These are phyloP conservation scores for Cichladusa arquata DNA, from an alignment of 2,113 vertebrate species.

Conservation along the genomic window DNA sequence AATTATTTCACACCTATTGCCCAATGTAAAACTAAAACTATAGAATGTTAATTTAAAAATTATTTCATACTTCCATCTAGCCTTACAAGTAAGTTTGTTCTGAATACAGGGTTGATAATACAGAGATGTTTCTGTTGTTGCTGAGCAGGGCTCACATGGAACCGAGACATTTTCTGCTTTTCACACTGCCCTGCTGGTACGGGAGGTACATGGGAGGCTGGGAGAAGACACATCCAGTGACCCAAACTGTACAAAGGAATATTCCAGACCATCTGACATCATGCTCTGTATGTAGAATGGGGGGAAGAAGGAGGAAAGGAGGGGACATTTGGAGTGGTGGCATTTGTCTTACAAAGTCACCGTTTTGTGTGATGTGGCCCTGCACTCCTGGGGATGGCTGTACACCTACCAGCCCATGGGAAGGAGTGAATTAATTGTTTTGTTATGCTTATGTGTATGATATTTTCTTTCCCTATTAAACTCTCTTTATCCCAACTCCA, in stretches of 20 bases:
- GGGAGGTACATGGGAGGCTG: neutral
- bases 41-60: neutral
- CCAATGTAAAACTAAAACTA: neutral
- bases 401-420: neutral
- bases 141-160: neutral
- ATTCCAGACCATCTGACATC: neutral
- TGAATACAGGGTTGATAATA: neutral
- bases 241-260: neutral
- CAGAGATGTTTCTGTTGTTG: neutral
- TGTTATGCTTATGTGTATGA: neutral
- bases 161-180: neutral
- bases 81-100: neutral
- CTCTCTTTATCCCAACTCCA: neutral
- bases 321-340: neutral
- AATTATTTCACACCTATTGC: neutral
- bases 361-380: fast-evolving
- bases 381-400: neutral
- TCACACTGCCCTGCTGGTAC: fast-evolving
- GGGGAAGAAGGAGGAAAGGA: neutral
- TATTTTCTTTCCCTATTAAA: neutral
- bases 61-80: neutral
- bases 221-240: neutral
- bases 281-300: neutral
- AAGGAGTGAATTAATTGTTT: neutral
- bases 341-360: neutral